These are phyloP conservation scores for Aquatica leii DNA, from an alignment of 2,888 invertebrate species.

Conservation along the genomic window DNA sequence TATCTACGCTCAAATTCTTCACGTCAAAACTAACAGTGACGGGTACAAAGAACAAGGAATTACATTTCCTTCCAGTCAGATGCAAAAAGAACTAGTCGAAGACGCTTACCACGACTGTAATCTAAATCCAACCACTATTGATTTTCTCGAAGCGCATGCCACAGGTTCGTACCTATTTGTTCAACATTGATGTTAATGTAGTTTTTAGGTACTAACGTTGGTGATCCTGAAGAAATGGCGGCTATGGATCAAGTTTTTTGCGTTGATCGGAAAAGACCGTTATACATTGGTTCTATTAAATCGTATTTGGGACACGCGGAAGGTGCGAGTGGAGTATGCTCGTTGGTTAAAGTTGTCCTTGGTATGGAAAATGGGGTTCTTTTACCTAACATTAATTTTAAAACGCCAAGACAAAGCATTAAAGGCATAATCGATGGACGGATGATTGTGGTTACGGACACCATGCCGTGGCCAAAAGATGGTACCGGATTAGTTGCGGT, in stretches of 20 bases:
- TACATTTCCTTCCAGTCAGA: constrained; percentile 59
- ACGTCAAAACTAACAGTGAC: constrained; percentile 56
- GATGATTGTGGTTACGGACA: constrained; percentile 76
- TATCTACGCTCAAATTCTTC: constrained; percentile 38
- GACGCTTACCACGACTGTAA: constrained; percentile 75
- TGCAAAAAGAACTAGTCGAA: constrained; percentile 68
- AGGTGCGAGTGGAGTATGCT: constrained; percentile 76
- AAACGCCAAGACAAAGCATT: constrained; percentile 61
- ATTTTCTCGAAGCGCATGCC: constrained; percentile 89
- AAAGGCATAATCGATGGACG: constrained; percentile 69
- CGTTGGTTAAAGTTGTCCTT: constrained; percentile 31
- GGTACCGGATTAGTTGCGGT: constrained; percentile 63
- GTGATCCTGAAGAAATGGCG: constrained; percentile 91
- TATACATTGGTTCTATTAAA: constrained; percentile 90
- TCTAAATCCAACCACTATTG: constrained; percentile 74
- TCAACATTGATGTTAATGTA: constrained; percentile 80
- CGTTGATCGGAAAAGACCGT: constrained; percentile 75
- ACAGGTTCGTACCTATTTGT: constrained; percentile 64
- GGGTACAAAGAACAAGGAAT: constrained; percentile 58
- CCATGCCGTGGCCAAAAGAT: constrained; percentile 66
- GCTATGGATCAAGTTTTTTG: constrained; percentile 85
- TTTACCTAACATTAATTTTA: constrained; percentile 87
- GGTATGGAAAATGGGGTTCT: constrained; percentile 82
- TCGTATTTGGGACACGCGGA: constrained; percentile 95
- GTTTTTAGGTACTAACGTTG: constrained; percentile 72